Evolutionary conservation across 2,888 invertebrate genomes (phyloP), one percentile per base, ranked within the genome.

Genomic region (Synergus itoensis): DNA sequence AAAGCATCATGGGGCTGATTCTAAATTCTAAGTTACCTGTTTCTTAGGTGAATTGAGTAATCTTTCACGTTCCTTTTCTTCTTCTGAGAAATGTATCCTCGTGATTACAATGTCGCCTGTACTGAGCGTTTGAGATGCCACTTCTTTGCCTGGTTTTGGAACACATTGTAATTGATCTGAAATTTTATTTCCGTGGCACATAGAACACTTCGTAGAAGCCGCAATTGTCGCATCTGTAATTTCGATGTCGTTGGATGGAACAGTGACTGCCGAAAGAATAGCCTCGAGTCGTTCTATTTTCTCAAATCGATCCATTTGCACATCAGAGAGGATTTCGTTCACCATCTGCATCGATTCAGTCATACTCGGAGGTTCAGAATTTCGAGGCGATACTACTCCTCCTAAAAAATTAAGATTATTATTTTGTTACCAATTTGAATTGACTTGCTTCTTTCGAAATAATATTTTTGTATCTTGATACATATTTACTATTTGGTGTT

Each of bases 91-190:
- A 89, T 93, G 95, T 88, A 98, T 97, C 92, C 96, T 96, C 65
- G 97, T 98, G 88, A 98, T 97, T 78, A 98, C 98, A 89, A 98
- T 97, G 91, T 98, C 98, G 76, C 98, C 98, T 21, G 98, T 98
- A 91, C 97, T 97, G 69, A 97, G 93, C 1, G 98, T 98, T 92
- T 98, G 98, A 80, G 96, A 96, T 48, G 95, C 95, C 81, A 95
- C 94, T 86, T 95, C 94, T 83, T 90, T 91, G 91, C 93, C 92
- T 90, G 93, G 80, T 88, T 90, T 86, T 91, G 93, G 93, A 69
- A 76, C 81, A 75, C 82, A 79, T 64, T 80, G 77, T 75, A 76
- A 82, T 48, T 84, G 81, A 36, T 64, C 80, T n/a, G 28, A 40
- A 16, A 53, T 53, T 77, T 86, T 86, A 45, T 82, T 84, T 76